These are phyloP conservation scores for Melanotus villosus DNA, from an alignment of 2,888 invertebrate species.

Conservation along the genomic window DNA sequence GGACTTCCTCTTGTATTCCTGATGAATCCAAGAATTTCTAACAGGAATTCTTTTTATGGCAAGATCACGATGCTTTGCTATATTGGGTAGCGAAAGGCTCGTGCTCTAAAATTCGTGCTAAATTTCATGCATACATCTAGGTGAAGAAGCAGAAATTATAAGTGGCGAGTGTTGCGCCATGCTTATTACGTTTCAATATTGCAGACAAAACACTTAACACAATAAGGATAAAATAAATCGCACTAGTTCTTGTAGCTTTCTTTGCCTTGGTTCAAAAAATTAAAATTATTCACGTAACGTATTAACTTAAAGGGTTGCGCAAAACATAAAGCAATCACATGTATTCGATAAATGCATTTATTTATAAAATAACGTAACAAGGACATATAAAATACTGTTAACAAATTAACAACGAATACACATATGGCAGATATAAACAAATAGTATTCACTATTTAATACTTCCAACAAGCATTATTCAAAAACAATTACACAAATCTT, in stretches of 20 bases:
- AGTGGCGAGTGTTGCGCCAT: conserved; percentile 12
- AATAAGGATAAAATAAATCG: conserved; percentile 3
- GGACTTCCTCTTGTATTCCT: conserved; percentile 89
- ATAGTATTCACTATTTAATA: conserved; percentile 33
- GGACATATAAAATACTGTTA: conserved; percentile 51
- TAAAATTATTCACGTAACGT: background rate
- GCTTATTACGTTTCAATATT: conserved; percentile 10
- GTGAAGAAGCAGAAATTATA: conserved; percentile 21
- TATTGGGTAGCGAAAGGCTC: conserved; percentile 39
- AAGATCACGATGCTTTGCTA: conserved; percentile 45
- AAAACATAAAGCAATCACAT: conserved; percentile 38
- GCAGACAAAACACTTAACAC: background rate
- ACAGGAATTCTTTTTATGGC: conserved; percentile 41
- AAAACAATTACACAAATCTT: conserved; percentile 29
- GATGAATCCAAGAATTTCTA: conserved; percentile 65
- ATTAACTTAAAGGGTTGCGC: conserved; percentile 14
- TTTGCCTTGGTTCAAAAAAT: conserved; percentile 15
- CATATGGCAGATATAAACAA: conserved; percentile 41
- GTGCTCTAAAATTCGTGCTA: conserved; percentile 47
- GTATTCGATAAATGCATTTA: conserved; percentile 49
- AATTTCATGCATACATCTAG: conserved; percentile 39
- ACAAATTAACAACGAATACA: conserved; percentile 48
- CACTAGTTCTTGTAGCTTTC: conserved; percentile 31
- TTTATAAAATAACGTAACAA: conserved; percentile 51
- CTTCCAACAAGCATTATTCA: no score